Percentiles rank a stretch among this genome's conserved stretches.
These are phyloP conservation scores for Motacilla alba DNA, from an alignment of 2,113 vertebrate species.

Conservation along the genomic window DNA sequence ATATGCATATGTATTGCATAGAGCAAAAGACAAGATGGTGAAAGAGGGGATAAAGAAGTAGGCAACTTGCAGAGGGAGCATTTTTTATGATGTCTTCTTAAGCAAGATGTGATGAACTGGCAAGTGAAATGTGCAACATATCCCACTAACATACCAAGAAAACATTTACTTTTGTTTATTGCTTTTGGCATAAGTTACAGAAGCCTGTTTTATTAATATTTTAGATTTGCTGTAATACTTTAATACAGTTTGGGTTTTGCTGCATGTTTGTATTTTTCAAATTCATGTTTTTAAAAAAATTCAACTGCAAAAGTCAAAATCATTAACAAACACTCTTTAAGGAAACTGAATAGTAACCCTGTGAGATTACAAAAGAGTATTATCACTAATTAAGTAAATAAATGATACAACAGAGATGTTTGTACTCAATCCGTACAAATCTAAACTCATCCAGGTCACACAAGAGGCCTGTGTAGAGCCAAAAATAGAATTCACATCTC, in stretches of 20 bases:
- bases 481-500: background rate
- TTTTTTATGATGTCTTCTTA: background rate
- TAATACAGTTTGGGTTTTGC: background rate
- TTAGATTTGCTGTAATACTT: background rate
- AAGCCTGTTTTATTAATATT: background rate
- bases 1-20: background rate
- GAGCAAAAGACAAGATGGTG: background rate
- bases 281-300: background rate
- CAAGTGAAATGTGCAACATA: background rate
- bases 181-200: background rate
- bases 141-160: background rate
- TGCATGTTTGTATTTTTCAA: background rate
- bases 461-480: background rate
- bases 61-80: background rate
- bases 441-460: background rate
- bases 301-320: background rate
- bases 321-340: background rate
- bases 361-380: background rate
- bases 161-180: background rate
- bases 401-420: background rate
- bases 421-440: background rate
- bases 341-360: background rate
- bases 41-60: background rate
- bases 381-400: background rate
- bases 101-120: background rate